These are phyloP conservation scores for Diprion similis DNA, from an alignment of 1,140 invertebrate genomes.

Conservation along the genomic window DNA sequence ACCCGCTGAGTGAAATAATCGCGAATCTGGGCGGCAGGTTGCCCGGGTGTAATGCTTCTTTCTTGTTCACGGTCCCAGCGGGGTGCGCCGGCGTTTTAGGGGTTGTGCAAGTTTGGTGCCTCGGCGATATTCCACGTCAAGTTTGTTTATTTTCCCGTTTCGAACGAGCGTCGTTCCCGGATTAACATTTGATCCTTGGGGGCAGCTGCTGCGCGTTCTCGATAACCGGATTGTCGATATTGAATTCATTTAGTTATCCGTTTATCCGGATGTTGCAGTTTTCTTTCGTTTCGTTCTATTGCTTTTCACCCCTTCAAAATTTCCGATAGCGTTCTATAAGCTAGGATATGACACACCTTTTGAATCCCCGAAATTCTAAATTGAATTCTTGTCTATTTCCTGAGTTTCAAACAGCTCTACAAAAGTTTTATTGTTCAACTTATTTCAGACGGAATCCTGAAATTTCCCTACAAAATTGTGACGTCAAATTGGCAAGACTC, in stretches of 20 bases:
- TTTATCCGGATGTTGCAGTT: not conserved
- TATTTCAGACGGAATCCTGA: no score
- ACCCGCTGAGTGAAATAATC: not conserved
- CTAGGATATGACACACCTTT: no score
- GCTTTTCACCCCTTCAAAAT: no score
- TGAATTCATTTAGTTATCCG: not conserved
- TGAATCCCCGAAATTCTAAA: no score
- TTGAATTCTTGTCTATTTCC: no score
- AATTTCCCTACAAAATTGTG: no score
- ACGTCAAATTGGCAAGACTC: no score
- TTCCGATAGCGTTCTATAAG: no score
- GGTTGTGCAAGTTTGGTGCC: not conserved
- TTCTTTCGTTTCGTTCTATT: no score
- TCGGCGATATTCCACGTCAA: no score
- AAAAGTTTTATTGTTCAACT: no score
- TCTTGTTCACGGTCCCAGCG: not conserved
- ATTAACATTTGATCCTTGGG: not conserved
- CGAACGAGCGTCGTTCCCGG: not conserved
- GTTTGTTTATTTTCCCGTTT: not conserved
- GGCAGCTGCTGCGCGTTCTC: not conserved
- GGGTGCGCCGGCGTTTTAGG: not conserved
- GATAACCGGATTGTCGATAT: slow-evolving; percentile 5
- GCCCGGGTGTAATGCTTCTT: not conserved
- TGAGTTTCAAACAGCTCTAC: no score
- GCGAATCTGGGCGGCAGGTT: not conserved